These are phyloP conservation scores for Merops nubicus DNA, from an alignment of 2,113 vertebrate species.

Conservation along the genomic window DNA sequence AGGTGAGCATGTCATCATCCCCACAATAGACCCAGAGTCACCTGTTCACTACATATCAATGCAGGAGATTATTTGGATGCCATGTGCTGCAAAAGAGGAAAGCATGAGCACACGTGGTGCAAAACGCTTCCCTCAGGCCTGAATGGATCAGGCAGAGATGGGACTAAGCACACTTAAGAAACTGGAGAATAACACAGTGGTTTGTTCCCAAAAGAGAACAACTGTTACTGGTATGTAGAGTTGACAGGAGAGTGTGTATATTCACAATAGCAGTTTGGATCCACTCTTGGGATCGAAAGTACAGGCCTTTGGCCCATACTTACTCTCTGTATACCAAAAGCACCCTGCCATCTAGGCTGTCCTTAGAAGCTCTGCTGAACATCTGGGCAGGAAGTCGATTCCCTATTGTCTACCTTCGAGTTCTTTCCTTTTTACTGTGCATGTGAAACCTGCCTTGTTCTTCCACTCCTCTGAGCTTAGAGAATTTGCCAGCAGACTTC, in stretches of 20 bases:
- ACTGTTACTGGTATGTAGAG: neutral
- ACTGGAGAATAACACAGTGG: neutral
- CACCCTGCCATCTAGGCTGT: neutral
- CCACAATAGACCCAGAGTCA: neutral
- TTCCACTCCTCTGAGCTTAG: neutral
- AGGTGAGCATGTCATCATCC: neutral
- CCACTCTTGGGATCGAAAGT: neutral
- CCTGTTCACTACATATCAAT: neutral
- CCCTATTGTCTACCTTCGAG: neutral
- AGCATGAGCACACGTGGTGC: neutral
- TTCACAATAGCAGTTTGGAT: neutral
- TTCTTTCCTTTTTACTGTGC: neutral
- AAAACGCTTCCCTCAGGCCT: neutral
- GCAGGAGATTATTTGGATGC: neutral
- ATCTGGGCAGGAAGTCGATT: neutral
- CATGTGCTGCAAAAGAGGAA: neutral
- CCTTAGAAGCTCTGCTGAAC: neutral
- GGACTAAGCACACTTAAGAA: neutral
- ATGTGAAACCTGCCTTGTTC: neutral
- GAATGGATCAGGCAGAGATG: neutral
- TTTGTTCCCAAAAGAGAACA: neutral
- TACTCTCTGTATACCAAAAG: neutral
- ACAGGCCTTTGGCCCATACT: neutral
- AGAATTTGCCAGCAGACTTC: neutral
- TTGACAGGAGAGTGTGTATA: accelerated